Percentiles rank a stretch among this genome's conserved stretches.
phyloP scores from a whole-genome alignment of 2,888 invertebrate genomes.

The Nemapogon koenigi region DNA sequence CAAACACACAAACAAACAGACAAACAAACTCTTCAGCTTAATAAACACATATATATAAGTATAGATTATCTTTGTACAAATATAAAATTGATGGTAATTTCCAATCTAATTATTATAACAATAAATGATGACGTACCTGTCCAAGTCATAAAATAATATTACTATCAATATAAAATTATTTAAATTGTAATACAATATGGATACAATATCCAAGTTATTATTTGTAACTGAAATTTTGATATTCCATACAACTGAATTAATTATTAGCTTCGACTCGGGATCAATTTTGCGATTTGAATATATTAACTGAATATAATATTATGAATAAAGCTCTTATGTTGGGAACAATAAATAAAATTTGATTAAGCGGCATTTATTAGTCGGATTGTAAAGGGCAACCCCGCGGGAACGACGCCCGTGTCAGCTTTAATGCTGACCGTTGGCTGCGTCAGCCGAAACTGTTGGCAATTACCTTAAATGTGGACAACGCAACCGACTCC shows the following conservation, averaged over 20 bases:
- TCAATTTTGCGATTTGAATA: conserved; percentile 3
- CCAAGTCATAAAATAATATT: not conserved
- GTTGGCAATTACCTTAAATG: conserved; percentile 62
- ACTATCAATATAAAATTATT: not conserved
- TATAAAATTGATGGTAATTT: no score
- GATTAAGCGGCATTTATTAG: conserved; percentile 53
- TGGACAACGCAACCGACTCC: conserved; percentile 56
- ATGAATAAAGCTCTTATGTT: conserved; percentile 47
- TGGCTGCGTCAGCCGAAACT: conserved; percentile 57
- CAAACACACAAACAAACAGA: no score
- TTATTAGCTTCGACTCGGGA: conserved; percentile 1
- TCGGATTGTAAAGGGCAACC: conserved; percentile 56
- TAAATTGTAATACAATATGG: not conserved
- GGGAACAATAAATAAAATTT: conserved; percentile 13
- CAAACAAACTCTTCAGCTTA: no score
- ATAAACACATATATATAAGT: no score
- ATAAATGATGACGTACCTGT: no score
- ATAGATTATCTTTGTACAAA: no score
- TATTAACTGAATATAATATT: conserved; percentile 11
- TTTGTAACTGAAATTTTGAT: no score
- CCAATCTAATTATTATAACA: no score
- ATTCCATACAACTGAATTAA: not conserved
- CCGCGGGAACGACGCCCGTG: conserved; percentile 37
- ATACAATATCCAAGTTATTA: not conserved
- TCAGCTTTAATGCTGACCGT: conserved; percentile 38